A percentile compares a stretch with the other conserved stretches of the same genome.
phyloP scores from a whole-genome alignment of 2,888 invertebrate genomes.

The Drosophila mulleri region DNA sequence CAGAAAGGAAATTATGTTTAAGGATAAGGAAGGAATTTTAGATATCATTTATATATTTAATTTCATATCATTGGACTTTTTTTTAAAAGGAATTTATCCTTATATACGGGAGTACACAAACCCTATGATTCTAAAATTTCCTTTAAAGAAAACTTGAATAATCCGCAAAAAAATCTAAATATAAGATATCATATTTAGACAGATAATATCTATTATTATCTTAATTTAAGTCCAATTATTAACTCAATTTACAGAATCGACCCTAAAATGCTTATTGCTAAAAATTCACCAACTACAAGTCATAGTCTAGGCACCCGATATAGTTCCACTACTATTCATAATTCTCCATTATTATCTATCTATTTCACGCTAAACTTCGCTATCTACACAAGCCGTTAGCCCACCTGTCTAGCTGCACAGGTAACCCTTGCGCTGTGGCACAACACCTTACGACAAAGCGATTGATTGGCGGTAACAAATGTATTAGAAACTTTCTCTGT shows the following conservation, averaged over 20 bases:
- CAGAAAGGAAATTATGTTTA: too few relatives aligned
- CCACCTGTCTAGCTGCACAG: background rate
- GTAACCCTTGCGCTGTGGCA: constrained; percentile 19
- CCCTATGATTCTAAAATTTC: background rate
- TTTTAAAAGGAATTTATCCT: background rate
- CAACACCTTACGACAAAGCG: constrained; percentile 43
- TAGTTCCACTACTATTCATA: background rate
- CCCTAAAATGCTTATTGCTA: background rate
- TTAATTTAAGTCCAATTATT: background rate
- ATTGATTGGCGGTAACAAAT: constrained; percentile 77
- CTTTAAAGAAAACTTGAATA: too few relatives aligned
- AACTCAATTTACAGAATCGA: background rate
- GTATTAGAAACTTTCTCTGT: constrained; percentile 75
- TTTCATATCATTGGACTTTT: too few relatives aligned
- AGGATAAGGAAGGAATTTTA: too few relatives aligned
- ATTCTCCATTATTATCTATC: constrained; percentile 6
- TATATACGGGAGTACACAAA: background rate
- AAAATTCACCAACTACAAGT: too few relatives aligned
- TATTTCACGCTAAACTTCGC: constrained; percentile 61
- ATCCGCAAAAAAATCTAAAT: background rate
- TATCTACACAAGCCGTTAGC: background rate
- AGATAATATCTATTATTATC: too few relatives aligned
- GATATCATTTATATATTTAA: too few relatives aligned
- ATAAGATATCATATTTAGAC: background rate
- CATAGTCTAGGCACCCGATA: background rate